Evolutionary conservation across 2,888 invertebrate species (phyloP).

Genomic region (Diaphora mendica): DNA sequence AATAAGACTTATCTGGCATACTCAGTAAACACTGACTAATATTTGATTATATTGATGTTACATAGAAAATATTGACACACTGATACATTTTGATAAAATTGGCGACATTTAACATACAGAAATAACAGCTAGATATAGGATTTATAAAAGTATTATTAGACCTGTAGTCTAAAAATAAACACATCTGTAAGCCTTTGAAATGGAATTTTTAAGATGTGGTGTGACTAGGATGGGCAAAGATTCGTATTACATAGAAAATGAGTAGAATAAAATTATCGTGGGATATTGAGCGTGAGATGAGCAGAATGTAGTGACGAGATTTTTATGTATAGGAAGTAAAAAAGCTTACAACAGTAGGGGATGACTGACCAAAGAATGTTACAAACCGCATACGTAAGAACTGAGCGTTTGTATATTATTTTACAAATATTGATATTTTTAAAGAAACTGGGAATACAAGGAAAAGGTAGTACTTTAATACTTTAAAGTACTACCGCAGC

Average conservation of each 20-base stretch:
- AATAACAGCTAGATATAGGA: not conserved
- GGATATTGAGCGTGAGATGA: not conserved
- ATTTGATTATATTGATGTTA: not conserved
- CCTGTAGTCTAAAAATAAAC: not conserved
- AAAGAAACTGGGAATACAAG: not conserved
- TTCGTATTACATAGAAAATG: not conserved
- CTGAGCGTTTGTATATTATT: not conserved
- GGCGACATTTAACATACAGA: not conserved
- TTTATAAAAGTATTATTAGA: not conserved
- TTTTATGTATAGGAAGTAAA: no score
- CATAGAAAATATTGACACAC: not conserved
- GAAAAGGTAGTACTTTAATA: not conserved
- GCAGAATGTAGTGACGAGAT: not conserved
- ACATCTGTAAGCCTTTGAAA: not conserved
- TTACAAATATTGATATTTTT: not conserved
- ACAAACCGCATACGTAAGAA: no score
- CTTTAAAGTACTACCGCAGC: no score
- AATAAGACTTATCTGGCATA: not conserved
- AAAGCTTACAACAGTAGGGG: no score
- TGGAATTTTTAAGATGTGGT: not conserved
- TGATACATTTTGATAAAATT: not conserved
- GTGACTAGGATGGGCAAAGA: not conserved
- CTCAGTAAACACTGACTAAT: not conserved
- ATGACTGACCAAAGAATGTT: no score
- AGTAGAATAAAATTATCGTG: not conserved